These are phyloP conservation scores for Argyresthia goedartella DNA, from an alignment of 2,888 invertebrate species.

Conservation along the genomic window DNA sequence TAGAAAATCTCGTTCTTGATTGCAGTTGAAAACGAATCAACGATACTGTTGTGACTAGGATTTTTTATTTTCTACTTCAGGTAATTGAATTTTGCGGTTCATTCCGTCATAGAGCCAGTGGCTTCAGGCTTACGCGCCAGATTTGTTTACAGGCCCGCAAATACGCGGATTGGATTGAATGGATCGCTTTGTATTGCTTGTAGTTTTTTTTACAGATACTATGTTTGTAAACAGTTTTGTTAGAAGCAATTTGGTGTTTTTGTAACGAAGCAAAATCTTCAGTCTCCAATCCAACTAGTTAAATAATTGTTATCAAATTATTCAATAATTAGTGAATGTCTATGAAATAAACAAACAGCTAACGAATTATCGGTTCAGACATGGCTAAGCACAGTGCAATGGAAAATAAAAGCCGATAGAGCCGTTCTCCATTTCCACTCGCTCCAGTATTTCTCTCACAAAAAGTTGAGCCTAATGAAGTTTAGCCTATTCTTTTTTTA, in stretches of 20 bases:
- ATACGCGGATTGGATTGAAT: not conserved
- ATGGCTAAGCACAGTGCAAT: too few species aligned
- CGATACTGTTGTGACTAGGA: not conserved
- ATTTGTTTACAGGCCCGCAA: conserved; percentile 29
- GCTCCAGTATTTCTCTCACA: not conserved
- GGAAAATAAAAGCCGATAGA: not conserved
- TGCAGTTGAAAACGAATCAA: not conserved
- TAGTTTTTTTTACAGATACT: not conserved
- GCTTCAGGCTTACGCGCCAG: conserved; percentile 16
- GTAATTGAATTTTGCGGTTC: conserved; percentile 63
- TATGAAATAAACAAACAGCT: too few species aligned
- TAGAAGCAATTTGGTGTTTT: too few species aligned
- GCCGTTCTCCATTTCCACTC: not conserved
- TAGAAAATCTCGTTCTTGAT: too few species aligned
- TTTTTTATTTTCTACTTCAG: conserved; percentile 58
- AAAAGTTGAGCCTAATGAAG: not conserved
- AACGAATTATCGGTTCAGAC: too few species aligned
- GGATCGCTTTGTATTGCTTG: not conserved
- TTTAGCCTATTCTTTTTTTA: not conserved
- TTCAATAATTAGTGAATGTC: too few species aligned
- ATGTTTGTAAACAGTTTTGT: not conserved
- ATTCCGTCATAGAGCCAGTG: conserved; percentile 38
- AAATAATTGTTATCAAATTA: too few species aligned
- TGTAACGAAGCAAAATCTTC: too few species aligned
- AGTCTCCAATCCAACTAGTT: too few species aligned